Evolutionary conservation across 2,113 vertebrate genomes (phyloP).

Genomic region (Psammodynastes pulverulentus): DNA sequence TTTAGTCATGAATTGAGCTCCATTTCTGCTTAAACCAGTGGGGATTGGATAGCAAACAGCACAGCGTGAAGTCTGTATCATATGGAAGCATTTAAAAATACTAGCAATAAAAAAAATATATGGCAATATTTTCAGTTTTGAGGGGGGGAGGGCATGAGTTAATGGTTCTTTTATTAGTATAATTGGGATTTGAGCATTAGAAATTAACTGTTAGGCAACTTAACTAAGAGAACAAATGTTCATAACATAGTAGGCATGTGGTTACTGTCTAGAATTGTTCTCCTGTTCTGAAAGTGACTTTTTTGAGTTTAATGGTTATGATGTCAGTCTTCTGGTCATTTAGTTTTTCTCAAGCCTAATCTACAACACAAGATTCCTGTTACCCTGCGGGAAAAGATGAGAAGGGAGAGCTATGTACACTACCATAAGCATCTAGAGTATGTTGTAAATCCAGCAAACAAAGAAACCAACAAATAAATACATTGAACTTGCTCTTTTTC

Average conservation of each 20-base stretch:
- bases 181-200: neutral
- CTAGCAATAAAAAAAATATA: neutral
- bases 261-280: neutral
- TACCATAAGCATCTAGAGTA: neutral
- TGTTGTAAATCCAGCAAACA: neutral
- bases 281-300: neutral
- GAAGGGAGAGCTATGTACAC: neutral
- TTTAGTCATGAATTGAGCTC: neutral
- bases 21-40: neutral
- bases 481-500: neutral
- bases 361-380: neutral
- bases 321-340: neutral
- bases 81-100: neutral
- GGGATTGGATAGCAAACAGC: neutral
- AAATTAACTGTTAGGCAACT: neutral
- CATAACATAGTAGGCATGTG: neutral
- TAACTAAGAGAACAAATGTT: neutral
- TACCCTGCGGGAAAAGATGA: neutral
- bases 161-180: slow-evolving; percentile 6
- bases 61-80: neutral
- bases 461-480: neutral
- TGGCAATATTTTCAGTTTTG: neutral
- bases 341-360: neutral
- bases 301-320: neutral
- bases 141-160: fast-evolving